Conservation (phyloP, 2,797 vertebrate genomes). For the Peromyscus eremicus region DNA sequence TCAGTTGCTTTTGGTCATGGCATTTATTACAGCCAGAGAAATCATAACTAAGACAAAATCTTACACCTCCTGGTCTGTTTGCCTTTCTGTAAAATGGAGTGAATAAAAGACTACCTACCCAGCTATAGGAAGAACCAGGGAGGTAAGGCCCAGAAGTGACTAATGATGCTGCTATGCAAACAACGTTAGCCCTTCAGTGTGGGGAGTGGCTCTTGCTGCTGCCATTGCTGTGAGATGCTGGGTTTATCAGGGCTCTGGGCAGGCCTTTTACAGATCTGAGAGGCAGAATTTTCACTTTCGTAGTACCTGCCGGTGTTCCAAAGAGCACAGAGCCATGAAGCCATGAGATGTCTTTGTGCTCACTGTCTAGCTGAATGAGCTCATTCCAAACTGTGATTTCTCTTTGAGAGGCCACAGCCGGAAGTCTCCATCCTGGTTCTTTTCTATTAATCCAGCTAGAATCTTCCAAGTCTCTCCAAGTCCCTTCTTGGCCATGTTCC, state of each 20-base stretch:
- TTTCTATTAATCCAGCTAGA: slow-evolving; percentile 2
- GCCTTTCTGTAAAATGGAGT: slow-evolving; percentile 32
- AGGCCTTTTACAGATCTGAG: not conserved
- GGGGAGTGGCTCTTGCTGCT: not conserved
- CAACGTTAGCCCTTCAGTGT: not conserved
- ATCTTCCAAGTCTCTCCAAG: not conserved
- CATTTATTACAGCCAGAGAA: not conserved
- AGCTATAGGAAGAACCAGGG: not conserved
- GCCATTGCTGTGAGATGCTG: not conserved
- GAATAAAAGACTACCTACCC: not conserved
- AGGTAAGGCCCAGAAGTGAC: not conserved
- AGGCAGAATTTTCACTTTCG: not conserved
- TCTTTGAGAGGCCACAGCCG: not conserved
- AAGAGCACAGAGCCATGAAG: not conserved
- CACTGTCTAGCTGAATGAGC: not conserved
- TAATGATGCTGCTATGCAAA: not conserved
- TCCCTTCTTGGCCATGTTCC: not conserved
- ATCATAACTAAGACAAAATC: not conserved
- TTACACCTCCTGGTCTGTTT: not conserved
- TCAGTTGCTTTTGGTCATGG: not conserved
- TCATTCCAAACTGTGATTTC: not conserved
- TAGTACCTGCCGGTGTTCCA: not conserved
- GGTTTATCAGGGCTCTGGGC: not conserved
- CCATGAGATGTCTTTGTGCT: not conserved
- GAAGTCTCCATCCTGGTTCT: not conserved